Base-by-base conservation (phyloP, 2,888 invertebrate species). In the Atrina japonica region DNA sequence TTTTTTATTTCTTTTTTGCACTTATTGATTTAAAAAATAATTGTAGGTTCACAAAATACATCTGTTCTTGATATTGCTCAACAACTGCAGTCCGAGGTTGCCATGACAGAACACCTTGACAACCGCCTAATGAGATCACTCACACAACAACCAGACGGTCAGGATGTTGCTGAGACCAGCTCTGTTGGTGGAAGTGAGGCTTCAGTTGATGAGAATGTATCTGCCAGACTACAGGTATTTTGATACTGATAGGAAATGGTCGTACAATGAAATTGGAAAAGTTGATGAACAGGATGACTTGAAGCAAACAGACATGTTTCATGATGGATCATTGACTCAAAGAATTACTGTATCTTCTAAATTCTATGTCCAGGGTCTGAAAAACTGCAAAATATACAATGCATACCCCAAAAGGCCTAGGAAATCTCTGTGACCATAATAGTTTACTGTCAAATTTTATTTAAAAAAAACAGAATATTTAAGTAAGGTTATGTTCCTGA, bases 161-260 rank as follows among this genome's bases (percentile, higher is more conserved):
- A 55, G 11, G 73, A 77, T 50, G 64, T 18, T 16, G 61, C 58
- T 11, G 71, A 71, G 25, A 29, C 43, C 3, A 66, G 52, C 29
- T 70, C 60, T n/a, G 55, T 55, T n/a, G 47, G 73, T 9, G 64
- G 69, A 21, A 76, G 76, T 30, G 80, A 82, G 29, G 65, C 74
- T 1, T 43, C 63, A 3, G 18, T 64, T 16, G 77, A 73, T 18
- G 72, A 77, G 29, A 75, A 74, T 35, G 76, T 83, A 47, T 76
- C 84, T 7, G 65, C 72, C 1, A 76, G 79, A 64, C 65, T 84
- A n/a, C 81, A 81, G 83, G 84, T 84, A 71, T 49, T 49, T 16
- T 6, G 23, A 52, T 52, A 11, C 18, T 11, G 9, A n/a, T 25
- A 45, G 16, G 16, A 55, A 16, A 30, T n/a, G n/a, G n/a, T n/a